Evolutionary conservation across 2,888 invertebrate genomes (phyloP), one percentile per base, ranked within the genome.

Genomic region (Trissolcus japonicus): DNA sequence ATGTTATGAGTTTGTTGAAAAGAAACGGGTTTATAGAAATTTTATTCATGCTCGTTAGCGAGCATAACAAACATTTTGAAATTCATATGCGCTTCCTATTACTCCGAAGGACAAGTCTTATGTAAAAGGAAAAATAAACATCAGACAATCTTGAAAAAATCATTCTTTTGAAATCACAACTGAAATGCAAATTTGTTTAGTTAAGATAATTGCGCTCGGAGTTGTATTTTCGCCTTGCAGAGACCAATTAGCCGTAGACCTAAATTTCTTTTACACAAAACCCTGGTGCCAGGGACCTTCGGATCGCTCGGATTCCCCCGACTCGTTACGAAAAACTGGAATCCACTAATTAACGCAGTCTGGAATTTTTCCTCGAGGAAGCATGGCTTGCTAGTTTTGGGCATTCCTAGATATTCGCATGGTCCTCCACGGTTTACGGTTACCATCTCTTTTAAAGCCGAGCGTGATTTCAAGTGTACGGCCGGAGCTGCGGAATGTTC

Each of bases 401-500:
- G 35, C 35, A 35, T 68, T 53, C 25, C 61, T 69, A 40, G 69
- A 61, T 35, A 46, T 71, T 68, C 54, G 14, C 54, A 4, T 53
- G 55, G 55, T 43, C 21, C 60, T 54, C 35, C 48, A 6, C 13
- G 67, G 57, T 57, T 68, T 74, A 62, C 17, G 17, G 57, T 63
- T 63, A 55, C 65, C 19, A 54, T 48, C 35, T 25, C 35, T 19
- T 14, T 17, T 4, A 14, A 9, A 35, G 7, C 35, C 21, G 25
- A 25, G 65, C 65, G 51, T 53, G 41, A 67, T 75, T 76, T 76
- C 60, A 59, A 59, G 63, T 65, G 62, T 59, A 63, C 55, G 62
- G 53, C 81, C 82, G 81, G 78, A 80, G 80, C 78, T 79, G 78
- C 80, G 83, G 83, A 85, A 85, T 83, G 83, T 80, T 68, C 76